A percentile compares a stretch with the other conserved stretches of the same genome.
phyloP scores from a whole-genome alignment of 1,140 invertebrate genomes.

The Drosophila quadrilineata region DNA sequence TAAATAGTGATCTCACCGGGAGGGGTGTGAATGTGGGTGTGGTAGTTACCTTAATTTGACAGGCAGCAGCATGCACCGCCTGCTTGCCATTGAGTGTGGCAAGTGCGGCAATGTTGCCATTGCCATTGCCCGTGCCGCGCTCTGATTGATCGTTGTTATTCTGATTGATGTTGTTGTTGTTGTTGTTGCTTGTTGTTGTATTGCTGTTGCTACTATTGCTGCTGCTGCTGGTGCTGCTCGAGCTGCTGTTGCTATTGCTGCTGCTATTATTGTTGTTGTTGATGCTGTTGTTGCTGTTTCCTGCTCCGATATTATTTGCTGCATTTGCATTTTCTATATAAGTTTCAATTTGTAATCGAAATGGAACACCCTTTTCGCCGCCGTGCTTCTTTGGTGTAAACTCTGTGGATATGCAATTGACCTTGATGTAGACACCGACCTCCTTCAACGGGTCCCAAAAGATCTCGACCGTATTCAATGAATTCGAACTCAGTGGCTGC shows the following conservation, averaged over 20 bases:
- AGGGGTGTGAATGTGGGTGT: not conserved
- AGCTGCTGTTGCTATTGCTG: slow-evolving; percentile 14
- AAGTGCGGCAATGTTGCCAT: slow-evolving; percentile 68
- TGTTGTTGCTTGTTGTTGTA: slow-evolving; percentile 30
- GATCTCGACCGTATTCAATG: slow-evolving; percentile 93
- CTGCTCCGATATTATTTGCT: too few relatives aligned
- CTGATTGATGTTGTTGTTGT: slow-evolving; percentile 26
- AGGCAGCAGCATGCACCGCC: slow-evolving; percentile 94
- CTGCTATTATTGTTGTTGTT: slow-evolving; percentile 27
- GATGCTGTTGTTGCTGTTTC: slow-evolving; percentile 17
- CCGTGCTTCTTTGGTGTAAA: slow-evolving; percentile 99
- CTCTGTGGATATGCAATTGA: slow-evolving; percentile 98
- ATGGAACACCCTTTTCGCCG: slow-evolving; percentile 98
- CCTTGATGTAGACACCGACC: slow-evolving; percentile 95
- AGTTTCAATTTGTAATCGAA: slow-evolving; percentile 96
- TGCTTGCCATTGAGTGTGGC: slow-evolving; percentile 63
- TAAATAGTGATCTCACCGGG: not conserved
- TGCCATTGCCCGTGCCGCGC: slow-evolving; percentile 13
- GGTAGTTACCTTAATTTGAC: slow-evolving; percentile 92
- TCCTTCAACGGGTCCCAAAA: slow-evolving; percentile 98
- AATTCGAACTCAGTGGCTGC: slow-evolving; percentile 85
- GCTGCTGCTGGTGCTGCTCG: slow-evolving; percentile 13
- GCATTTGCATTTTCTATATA: slow-evolving; percentile 83
- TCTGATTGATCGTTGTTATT: slow-evolving; percentile 20
- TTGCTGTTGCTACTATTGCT: slow-evolving; percentile 7